A percentile compares a stretch with the other conserved stretches of the same genome.
These are phyloP conservation scores for Gryllus longicercus DNA, from an alignment of 2,888 invertebrate species.

Conservation along the genomic window DNA sequence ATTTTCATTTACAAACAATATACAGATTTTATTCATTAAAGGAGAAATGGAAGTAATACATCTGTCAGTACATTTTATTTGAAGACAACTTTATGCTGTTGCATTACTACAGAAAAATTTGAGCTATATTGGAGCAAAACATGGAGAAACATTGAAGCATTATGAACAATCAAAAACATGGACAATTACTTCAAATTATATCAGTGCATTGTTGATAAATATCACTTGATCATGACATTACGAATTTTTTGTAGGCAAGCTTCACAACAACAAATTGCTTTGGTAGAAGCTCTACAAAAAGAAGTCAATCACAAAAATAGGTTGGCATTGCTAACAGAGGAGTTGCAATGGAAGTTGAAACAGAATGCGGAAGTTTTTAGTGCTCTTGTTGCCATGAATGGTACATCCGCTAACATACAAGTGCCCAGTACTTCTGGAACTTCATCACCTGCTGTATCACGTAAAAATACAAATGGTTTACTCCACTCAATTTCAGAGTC, in stretches of 20 bases:
- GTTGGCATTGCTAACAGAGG: slow-evolving; percentile 79
- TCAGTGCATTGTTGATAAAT: slow-evolving; percentile 18
- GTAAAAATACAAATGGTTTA: not conserved
- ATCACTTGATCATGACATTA: too few species aligned
- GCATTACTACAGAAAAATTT: too few species aligned
- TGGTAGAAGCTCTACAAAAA: slow-evolving; percentile 66
- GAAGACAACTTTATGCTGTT: too few species aligned
- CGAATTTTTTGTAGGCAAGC: slow-evolving; percentile 47
- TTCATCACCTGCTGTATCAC: not conserved
- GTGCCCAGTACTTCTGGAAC: not conserved
- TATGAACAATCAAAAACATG: too few species aligned
- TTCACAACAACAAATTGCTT: slow-evolving; percentile 65
- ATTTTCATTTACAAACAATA: too few species aligned
- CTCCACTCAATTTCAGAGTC: not conserved
- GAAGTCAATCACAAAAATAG: slow-evolving; percentile 76
- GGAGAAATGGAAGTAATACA: too few species aligned
- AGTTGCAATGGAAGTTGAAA: slow-evolving; percentile 79
- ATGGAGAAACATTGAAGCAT: too few species aligned
- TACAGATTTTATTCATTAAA: too few species aligned
- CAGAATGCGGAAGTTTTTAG: slow-evolving; percentile 72
- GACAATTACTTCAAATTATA: not conserved
- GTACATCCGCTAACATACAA: slow-evolving; percentile 4
- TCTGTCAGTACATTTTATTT: too few species aligned
- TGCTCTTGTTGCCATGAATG: slow-evolving; percentile 40
- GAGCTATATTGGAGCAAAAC: too few species aligned